phyloP scores from a whole-genome alignment of 2,888 invertebrate genomes.

The Acronicta leporina region DNA sequence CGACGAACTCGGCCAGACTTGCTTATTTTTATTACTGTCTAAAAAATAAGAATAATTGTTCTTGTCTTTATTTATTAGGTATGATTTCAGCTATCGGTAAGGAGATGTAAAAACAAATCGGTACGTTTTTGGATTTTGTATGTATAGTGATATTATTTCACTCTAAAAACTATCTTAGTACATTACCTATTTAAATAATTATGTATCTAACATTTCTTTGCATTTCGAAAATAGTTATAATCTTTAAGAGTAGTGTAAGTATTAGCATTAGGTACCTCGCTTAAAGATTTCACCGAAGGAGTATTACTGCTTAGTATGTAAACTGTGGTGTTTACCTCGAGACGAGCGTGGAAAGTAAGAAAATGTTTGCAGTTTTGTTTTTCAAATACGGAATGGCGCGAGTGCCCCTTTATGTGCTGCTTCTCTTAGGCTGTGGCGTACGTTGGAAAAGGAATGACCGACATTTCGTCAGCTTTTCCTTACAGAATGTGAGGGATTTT shows the following conservation, averaged over 20 bases:
- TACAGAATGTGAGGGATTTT: slow-evolving; percentile 37
- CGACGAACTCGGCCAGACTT: slow-evolving; percentile 62
- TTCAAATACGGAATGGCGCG: slow-evolving; percentile 63
- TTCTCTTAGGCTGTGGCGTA: slow-evolving; percentile 42
- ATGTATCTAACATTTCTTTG: no score
- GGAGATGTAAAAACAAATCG: no score
- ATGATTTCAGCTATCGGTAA: not conserved
- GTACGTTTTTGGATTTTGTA: no score
- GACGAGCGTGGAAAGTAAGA: slow-evolving; percentile 61
- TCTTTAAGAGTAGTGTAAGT: no score
- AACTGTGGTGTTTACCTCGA: slow-evolving; percentile 54
- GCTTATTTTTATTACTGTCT: slow-evolving; percentile 36
- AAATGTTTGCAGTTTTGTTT: slow-evolving; percentile 60
- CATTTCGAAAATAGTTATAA: no score
- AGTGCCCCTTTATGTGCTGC: slow-evolving; percentile 52
- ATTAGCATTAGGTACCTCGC: not conserved
- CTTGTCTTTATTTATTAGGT: not conserved
- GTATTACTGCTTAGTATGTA: slow-evolving; percentile 55
- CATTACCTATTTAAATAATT: no score
- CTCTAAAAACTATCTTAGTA: no score
- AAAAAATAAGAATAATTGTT: no score
- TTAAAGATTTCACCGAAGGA: slow-evolving; percentile 49
- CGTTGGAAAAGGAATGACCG: slow-evolving; percentile 60
- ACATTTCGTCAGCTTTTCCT: slow-evolving; percentile 54
- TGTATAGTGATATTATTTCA: no score